Base-by-base conservation (phyloP, 2,888 invertebrate genomes). In the Prionchulus punctatus region DNA sequence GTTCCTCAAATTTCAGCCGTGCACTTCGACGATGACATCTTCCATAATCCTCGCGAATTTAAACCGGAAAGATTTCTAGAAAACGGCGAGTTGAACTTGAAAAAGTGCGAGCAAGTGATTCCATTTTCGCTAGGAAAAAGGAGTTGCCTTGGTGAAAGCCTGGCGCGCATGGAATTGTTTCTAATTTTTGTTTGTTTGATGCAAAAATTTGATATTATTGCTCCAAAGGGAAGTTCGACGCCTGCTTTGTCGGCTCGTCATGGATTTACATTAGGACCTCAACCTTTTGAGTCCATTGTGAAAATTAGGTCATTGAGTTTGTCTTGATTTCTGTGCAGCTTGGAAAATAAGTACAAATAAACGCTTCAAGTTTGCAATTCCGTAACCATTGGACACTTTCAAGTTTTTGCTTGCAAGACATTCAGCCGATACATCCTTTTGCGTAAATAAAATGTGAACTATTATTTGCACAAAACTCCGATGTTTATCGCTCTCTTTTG, bases 51-150 rank as follows among this genome's bases (percentile, higher is more conserved):
- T 1, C 54, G 62, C 3, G 30, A 54, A 3, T 71, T 71, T 61
- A 57, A 60, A 47, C 71, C 71, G 1, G 63, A 64, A 12, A 61
- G 71, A 52, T 71, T 70, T 56, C 55, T 71, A 12, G 66, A 67
- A 56, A 58, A 55, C 18, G 60, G 64, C 26, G 62, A 62, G 3
- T 54, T 57, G 30, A 7, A 15, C 1, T 45, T 56, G n/a, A 25
- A 50, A 26, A 58, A 56, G 15, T 48, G 42, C n/a, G 54, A 57
- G n/a, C 56, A 55, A 23, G 31, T 56, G 21, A 57, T 63, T 25
- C 57, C 58, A 4, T 61, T 59, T 43, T 43, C 47, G 21, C 30
- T 62, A 12, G 61, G 64, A 18, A 65, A 65, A 52, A 57, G 70
- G 21, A 64, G 66, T 56, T 68, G 68, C 58, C 57, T 68, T 30